Evolutionary conservation across 2,113 vertebrate genomes (phyloP), one percentile per base, ranked within the genome.

Genomic region (Rhinolophus ferrumequinum): DNA sequence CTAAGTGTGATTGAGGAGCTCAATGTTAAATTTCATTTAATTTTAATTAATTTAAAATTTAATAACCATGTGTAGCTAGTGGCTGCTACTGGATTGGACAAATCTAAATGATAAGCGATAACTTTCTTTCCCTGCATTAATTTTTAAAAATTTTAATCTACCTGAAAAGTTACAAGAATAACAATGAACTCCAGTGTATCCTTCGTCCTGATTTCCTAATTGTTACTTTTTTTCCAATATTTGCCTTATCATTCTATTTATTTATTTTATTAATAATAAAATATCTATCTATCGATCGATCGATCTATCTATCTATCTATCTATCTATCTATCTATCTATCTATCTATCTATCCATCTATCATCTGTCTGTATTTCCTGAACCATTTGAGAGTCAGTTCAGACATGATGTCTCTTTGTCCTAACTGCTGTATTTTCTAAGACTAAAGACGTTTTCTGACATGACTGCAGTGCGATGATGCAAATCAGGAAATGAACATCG

Each of bases 31-130:
- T 90, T 88, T 76, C 73, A 88, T 60, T 86, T 86, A 77, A 52
- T 60, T 70, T 90, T 85, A 88, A 67, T 70, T 79, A 66, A 54
- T 70, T 92, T 91, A 58, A 83, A 81, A 54, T 86, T 94, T 67
- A 88, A 75, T 75, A 76, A 81, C n/a, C 14, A 30, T 1, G 0
- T 86, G 21, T 95, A 62, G 58, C 52, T 84, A 47, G 19, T 73
- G 54, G n/a, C 76, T 90, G 44, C 30, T 8, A 15, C 26, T 8
- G 14, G 67, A 54, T 62, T 86, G 54, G 52, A 19, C 16, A 52
- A 13, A n/a, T 56, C 30, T 73, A 72, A 35, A 19, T 92, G 38
- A 47, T 83, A 35, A 62, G 2, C 19, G 85, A 8, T 70, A 80
- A 54, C 16, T 85, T 87, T 96, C 67, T 94, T 64, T 92, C 14